Conservation (phyloP, 2,113 vertebrate species). For the Paramisgurnus dabryanus region DNA sequence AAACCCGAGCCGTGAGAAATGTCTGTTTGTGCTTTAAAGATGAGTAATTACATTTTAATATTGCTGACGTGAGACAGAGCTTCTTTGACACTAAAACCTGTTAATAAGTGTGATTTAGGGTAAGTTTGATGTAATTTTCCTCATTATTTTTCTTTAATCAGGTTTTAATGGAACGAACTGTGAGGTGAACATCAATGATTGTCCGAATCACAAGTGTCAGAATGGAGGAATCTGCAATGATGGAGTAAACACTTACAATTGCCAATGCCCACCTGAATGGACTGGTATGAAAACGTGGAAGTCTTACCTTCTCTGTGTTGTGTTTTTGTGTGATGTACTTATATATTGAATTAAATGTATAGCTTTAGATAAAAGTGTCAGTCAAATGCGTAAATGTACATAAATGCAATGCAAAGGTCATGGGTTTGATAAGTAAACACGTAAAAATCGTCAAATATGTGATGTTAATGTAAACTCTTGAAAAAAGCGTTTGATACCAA, state of each 20-base stretch:
- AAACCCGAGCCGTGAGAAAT: slow-evolving; percentile 47
- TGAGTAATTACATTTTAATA: slow-evolving; percentile 34
- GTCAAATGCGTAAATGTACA: no score
- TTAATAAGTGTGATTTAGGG: neutral
- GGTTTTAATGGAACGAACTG: slow-evolving; percentile 91
- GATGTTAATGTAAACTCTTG: no score
- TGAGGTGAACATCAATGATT: slow-evolving; percentile 90
- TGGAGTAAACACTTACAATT: slow-evolving; percentile 95
- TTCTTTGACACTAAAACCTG: neutral
- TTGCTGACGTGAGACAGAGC: slow-evolving; percentile 3
- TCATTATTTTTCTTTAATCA: slow-evolving; percentile 57
- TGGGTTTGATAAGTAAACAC: no score
- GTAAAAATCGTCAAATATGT: no score
- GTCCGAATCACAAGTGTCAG: slow-evolving; percentile 86
- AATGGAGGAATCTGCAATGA: slow-evolving; percentile 93
- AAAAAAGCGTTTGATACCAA: no score
- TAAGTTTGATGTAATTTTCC: slow-evolving; percentile 3
- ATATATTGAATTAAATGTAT: no score
- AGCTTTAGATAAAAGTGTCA: no score
- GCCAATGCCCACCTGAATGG: slow-evolving; percentile 93
- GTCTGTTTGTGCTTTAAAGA: neutral
- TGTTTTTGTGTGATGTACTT: no score
- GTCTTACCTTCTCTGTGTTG: no score
- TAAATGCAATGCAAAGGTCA: no score
- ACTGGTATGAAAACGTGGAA: slow-evolving; percentile 78